Conservation (phyloP, 2,797 vertebrate genomes). For the Enteromius argenteus region DNA sequence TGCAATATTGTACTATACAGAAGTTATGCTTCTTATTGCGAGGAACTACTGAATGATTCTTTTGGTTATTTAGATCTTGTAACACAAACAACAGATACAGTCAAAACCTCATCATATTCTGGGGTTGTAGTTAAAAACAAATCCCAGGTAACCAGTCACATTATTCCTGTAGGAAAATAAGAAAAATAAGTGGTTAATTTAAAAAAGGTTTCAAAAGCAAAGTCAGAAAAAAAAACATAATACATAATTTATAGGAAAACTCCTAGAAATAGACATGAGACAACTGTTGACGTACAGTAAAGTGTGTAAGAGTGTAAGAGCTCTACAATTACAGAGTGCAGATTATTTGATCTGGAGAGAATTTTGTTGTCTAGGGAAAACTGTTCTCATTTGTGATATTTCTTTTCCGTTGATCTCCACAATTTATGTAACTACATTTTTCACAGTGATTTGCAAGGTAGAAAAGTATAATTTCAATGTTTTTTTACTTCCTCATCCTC, state of each 20-base stretch:
- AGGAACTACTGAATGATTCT: background rate
- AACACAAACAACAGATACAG: background rate
- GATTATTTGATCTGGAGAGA: background rate
- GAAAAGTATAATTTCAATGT: background rate
- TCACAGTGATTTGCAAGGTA: background rate
- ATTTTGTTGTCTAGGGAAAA: background rate
- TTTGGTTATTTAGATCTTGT: background rate
- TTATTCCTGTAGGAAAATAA: background rate
- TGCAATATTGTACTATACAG: background rate
- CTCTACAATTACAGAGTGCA: background rate
- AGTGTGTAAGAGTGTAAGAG: background rate
- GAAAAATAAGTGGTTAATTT: background rate
- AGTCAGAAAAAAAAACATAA: background rate
- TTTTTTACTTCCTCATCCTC: background rate
- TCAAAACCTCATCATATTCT: background rate
- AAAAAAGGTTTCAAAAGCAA: background rate
- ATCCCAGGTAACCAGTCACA: background rate
- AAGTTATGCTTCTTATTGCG: background rate
- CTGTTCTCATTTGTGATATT: background rate
- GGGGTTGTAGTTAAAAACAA: background rate
- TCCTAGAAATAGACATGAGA: background rate
- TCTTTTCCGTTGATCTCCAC: background rate
- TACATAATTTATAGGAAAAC: background rate
- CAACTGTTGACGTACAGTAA: too few relatives aligned
- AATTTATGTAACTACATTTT: background rate